A percentile compares a stretch with the other conserved stretches of the same genome.
These are phyloP conservation scores for Dendrolimus punctatus DNA, from an alignment of 1,140 invertebrate species.

Conservation along the genomic window DNA sequence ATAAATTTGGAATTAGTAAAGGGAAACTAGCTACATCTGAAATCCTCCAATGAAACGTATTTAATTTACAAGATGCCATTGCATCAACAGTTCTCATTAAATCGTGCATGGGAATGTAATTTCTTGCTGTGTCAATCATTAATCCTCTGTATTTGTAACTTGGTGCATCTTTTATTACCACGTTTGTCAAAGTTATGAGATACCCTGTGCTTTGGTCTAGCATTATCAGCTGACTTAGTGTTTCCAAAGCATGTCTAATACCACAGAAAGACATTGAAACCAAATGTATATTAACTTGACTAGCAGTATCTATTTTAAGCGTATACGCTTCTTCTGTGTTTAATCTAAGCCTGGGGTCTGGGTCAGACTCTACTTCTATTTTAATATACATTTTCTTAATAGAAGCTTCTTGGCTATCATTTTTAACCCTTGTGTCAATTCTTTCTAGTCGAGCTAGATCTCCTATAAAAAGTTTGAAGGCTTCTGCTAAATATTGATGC, in stretches of 20 bases:
- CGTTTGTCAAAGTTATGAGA: constrained; percentile 73
- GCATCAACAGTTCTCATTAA: constrained; percentile 81
- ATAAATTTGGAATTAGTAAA: constrained; percentile 75
- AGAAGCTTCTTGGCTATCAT: constrained; percentile 12
- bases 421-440: constrained; percentile 13
- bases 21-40: constrained; percentile 88
- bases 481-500: constrained; percentile 38
- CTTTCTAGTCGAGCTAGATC: constrained; percentile 33
- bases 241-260: constrained; percentile 83
- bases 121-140: constrained; percentile 83
- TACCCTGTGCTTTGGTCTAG: constrained; percentile 74
- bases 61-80: constrained; percentile 84
- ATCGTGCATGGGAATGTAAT: constrained; percentile 79
- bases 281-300: constrained; percentile 73
- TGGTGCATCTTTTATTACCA: constrained; percentile 73
- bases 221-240: constrained; percentile 83
- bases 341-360: constrained; percentile 73
- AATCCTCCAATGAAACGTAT: constrained; percentile 89
- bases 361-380: constrained; percentile 62
- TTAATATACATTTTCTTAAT: constrained; percentile 59
- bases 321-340: constrained; percentile 82
- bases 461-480: constrained; percentile 40
- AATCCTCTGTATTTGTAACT: constrained; percentile 79
- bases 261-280: constrained; percentile 80
- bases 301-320: constrained; percentile 70